Evolutionary conservation across 1,140 invertebrate species (phyloP), one percentile per base, ranked within the genome.

Genomic region (Temnothorax curvispinosus): DNA sequence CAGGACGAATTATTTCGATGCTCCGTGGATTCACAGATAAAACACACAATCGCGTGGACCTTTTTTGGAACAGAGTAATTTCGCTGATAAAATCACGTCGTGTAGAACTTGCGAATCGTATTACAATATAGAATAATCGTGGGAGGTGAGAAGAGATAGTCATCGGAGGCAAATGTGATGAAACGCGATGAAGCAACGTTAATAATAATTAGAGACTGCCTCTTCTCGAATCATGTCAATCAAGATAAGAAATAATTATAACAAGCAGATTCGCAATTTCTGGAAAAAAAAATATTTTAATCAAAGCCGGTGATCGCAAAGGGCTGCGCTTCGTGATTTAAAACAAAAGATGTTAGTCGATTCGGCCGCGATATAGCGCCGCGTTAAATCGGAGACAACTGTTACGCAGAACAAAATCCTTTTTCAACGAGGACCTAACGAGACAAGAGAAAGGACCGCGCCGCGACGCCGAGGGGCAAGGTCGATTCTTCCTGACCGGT

Each of bases 361-460:
- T 65, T 50, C 50, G 64, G 32, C 13, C 56, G 27, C 38, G 21
- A 64, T 3, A 9, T 3, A 8, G 32, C 32, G 5, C 8, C 41
- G 41, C 41, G 65, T 15, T 15, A 69, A 69, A 69, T 69, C 21
- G 50, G 15, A 11, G 47, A 81, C n/a, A 41, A 81, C 64, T 69
- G 65, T 71, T 56, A 35, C 64, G 47, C 64, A 44, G 27, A 44
- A 67, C 44, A 35, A 32, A 56, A 71, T 75, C 69, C 13, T 38
- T 84, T 75, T 74, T 50, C 32, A 84, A 74, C 80, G 67, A 86
- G 41, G 27, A 72, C 35, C 64, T 71, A 82, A 82, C 85, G 76
- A 86, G 62, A 71, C 50, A 44, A 27, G 64, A 81, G 75, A 47
- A 32, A 84, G 38, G 44, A 15, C 35, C 82, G 38, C 32, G 52